Evolutionary conservation across 2,113 vertebrate genomes (phyloP), one percentile per base, ranked within the genome.

Genomic region (Aspidoscelis tigris): DNA sequence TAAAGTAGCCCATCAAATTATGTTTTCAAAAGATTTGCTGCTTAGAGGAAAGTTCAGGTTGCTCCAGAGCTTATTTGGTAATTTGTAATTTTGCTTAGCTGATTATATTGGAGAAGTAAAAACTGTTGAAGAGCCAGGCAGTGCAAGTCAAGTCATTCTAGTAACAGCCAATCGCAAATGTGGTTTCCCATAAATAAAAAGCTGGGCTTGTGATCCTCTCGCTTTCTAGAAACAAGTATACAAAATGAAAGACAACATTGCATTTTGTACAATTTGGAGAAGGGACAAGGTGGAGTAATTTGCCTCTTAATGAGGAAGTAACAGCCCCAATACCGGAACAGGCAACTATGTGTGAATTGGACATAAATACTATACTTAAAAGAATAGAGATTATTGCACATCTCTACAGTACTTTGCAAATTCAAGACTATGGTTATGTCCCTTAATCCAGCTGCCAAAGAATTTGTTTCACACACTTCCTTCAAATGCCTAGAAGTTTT

Each of bases 321-420:
- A 12, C 83, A 65, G 69, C n/a, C 69, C 76, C 79, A 39, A 41
- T 79, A 41, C 44, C 72, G 43, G 61, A 65, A 26, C 39, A 47
- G 55, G 76, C 14, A 6, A 69, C 26, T 39, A 7, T 47, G 39
- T 78, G 24, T 79, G 76, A 73, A 84, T 73, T 65, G 55, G 20
- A 39, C 76, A 73, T 58, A 61, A 61, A 61, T 61, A 61, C 14
- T 61, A 16, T n/a, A 33, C 64, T 73, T 73, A 84, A 61, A 82
- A 71, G 55, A 79, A n/a, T 68, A 73, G 55, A 44, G 75, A 78
- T 72, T 72, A 79, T 84, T 84, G 50, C 70, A 78, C 69, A 65
- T 64, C 41, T 18, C 12, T 18, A 61, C 58, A 61, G 14, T 61
- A 61, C 14, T 61, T 61, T 79, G 78, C 58, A 64, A 33, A 26